Percentiles rank a stretch among this genome's conserved stretches.
Evolutionary conservation across 1,140 invertebrate genomes (phyloP).

Genomic region (Dufourea novaeangliae): DNA sequence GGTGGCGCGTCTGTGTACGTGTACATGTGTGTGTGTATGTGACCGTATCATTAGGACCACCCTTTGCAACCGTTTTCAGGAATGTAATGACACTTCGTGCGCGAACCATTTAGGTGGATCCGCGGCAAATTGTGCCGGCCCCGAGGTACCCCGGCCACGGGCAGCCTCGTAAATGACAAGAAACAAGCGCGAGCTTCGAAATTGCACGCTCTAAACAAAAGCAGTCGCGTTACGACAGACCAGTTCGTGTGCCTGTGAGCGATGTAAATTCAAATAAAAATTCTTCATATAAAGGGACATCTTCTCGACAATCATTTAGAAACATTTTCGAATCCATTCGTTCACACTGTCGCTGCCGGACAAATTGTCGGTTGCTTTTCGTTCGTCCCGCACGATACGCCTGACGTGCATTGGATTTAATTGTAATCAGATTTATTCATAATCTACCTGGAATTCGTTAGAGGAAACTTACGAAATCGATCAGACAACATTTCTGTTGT

Average conservation of each 20-base stretch:
- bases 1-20: constrained; percentile 28
- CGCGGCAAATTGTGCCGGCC: constrained; percentile 50
- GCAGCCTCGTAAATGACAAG: constrained; percentile 53
- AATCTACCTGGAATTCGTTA: no score
- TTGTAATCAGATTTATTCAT: no score
- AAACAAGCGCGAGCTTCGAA: constrained; percentile 49
- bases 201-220: constrained; percentile 62
- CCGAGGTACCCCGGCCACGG: constrained; percentile 50
- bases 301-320: no score
- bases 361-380: no score
- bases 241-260: constrained; percentile 27
- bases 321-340: no score
- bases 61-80: constrained; percentile 52
- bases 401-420: no score
- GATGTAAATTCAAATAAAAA: constrained; percentile 21
- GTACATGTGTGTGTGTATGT: constrained; percentile 30
- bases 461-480: no score
- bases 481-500: no score
- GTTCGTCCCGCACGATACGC: no score
- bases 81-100: constrained; percentile 65
- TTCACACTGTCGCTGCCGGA: no score
- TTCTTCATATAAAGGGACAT: no score
- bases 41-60: constrained; percentile 65
- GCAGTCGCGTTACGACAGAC: constrained; percentile 26
- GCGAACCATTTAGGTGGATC: constrained; percentile 59